Percentiles rank a stretch among this genome's conserved stretches.
phyloP scores from a whole-genome alignment of 2,113 vertebrate species.

The Lucifuga dentata region DNA sequence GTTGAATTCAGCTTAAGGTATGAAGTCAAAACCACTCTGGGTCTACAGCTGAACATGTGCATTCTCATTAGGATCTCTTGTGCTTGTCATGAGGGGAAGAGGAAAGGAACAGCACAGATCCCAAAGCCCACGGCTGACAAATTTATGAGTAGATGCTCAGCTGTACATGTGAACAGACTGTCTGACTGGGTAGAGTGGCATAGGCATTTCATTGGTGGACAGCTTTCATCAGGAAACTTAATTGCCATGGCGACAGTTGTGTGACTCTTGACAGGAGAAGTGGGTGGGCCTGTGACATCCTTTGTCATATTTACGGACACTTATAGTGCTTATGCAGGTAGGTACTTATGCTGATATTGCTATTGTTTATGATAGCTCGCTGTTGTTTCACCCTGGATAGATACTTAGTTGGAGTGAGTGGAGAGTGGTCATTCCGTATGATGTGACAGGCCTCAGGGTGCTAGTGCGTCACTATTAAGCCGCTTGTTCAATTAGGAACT shows the following conservation, averaged over 20 bases:
- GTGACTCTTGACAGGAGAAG: conserved; percentile 59
- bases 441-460: conserved; percentile 14
- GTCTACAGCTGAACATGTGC: conserved; percentile 56
- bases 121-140: conserved; percentile 52
- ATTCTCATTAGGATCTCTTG: conserved; percentile 66
- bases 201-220: conserved; percentile 56
- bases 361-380: conserved; percentile 42
- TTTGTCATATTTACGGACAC: conserved; percentile 53
- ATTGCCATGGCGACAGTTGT: conserved; percentile 67
- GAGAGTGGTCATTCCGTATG: conserved; percentile 20
- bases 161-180: conserved; percentile 50
- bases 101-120: conserved; percentile 27
- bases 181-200: conserved; percentile 60
- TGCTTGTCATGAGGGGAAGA: conserved; percentile 1
- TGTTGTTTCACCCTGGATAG: conserved; percentile 21
- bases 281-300: conserved; percentile 59
- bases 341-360: conserved; percentile 29
- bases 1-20: conserved; percentile 69
- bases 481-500: conserved; percentile 17
- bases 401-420: conserved; percentile 6
- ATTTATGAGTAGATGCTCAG: conserved; percentile 58
- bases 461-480: conserved; percentile 23
- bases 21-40: conserved; percentile 63
- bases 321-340: conserved; percentile 39
- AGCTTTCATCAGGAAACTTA: conserved; percentile 61